Evolutionary conservation across 2,888 invertebrate species (phyloP).

Genomic region (Lochmaea capreae): DNA sequence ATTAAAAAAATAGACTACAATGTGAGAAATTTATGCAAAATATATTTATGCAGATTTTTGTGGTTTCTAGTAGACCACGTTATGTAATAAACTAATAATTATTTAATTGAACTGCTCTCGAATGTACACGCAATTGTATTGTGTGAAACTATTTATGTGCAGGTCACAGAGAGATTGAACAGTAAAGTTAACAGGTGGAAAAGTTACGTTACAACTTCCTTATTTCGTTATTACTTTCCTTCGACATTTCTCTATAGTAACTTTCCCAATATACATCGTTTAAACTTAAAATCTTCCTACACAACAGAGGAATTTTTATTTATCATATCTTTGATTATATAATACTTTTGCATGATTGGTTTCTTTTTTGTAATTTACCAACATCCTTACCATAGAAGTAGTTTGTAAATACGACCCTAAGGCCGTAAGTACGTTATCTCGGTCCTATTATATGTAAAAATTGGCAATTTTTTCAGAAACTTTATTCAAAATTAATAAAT

Average conservation of each 20-base stretch:
- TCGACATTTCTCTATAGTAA: not conserved
- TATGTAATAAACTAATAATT: not conserved
- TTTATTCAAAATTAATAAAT: too few relatives aligned
- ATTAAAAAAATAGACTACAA: not conserved
- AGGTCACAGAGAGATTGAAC: not conserved
- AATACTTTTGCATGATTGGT: too few relatives aligned
- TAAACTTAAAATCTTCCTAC: not conserved
- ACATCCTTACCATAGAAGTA: too few relatives aligned
- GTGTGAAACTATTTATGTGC: not conserved
- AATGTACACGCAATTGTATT: not conserved
- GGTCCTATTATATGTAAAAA: too few relatives aligned
- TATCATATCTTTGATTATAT: not conserved
- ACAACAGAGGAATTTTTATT: not conserved
- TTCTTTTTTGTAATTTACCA: too few relatives aligned
- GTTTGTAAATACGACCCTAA: too few relatives aligned
- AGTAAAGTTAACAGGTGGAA: not conserved
- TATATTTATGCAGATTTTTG: not conserved
- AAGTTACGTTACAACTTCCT: not conserved
- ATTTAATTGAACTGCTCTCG: not conserved
- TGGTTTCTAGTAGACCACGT: not conserved
- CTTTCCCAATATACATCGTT: not conserved
- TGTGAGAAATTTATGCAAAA: not conserved
- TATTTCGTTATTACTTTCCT: conserved; percentile 2
- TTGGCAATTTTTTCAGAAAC: too few relatives aligned
- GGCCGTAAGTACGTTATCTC: too few relatives aligned